Evolutionary conservation across 1,140 invertebrate species (phyloP).

Genomic region (Penaeus vannamei): DNA sequence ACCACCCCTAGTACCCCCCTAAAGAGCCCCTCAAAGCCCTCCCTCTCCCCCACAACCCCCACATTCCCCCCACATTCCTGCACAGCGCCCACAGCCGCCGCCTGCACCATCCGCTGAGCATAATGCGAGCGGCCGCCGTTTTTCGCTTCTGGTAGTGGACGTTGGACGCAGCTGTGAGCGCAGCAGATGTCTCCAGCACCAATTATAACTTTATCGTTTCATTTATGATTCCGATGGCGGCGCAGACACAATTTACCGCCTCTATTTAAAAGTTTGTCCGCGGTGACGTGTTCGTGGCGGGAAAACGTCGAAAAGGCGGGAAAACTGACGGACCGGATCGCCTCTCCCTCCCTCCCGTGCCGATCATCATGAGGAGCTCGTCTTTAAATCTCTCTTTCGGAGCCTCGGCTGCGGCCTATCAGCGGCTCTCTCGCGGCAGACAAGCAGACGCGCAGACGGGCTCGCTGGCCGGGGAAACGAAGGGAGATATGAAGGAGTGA

Average conservation of each 20-base stretch:
- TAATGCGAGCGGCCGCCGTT: not conserved
- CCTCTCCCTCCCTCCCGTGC: no score
- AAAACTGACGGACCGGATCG: not conserved
- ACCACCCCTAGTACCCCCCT: no score
- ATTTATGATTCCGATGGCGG: conserved; percentile 52
- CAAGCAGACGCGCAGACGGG: no score
- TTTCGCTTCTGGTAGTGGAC: conserved; percentile 4
- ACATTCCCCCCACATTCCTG: no score
- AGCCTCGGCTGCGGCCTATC: no score
- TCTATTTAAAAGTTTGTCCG: conserved; percentile 41
- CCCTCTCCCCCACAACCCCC: no score
- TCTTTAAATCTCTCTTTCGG: no score
- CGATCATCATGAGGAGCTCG: no score
- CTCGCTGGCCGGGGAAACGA: no score
- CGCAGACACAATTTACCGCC: conserved; percentile 49
- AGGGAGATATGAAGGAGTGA: no score
- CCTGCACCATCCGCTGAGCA: not conserved
- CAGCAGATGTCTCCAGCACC: conserved; percentile 49
- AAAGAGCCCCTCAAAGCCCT: no score
- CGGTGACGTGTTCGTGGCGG: conserved; percentile 9
- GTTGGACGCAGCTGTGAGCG: conserved; percentile 20
- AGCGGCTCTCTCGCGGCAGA: no score
- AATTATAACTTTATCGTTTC: conserved; percentile 61
- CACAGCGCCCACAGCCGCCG: not conserved
- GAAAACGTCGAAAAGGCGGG: not conserved